Evolutionary conservation across 2,113 vertebrate genomes (phyloP).

Genomic region (Pantherophis guttatus): DNA sequence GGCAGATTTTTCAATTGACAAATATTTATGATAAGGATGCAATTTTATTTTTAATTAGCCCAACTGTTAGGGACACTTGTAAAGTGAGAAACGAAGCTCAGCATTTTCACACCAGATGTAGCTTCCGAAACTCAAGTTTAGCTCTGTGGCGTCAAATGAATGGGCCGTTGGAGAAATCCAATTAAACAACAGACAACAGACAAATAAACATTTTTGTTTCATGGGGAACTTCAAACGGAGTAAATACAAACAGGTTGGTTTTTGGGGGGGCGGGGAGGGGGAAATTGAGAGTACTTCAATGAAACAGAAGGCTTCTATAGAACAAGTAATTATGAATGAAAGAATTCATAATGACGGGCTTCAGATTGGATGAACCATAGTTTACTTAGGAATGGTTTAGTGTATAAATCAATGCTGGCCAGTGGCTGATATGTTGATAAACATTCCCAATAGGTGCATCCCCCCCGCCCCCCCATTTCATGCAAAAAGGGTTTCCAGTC

Average conservation of each 20-base stretch:
- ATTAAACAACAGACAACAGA: slow-evolving; percentile 7
- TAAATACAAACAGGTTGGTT: slow-evolving; percentile 11
- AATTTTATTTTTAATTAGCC: slow-evolving; percentile 77
- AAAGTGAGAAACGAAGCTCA: slow-evolving; percentile 71
- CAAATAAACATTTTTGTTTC: slow-evolving; percentile 18
- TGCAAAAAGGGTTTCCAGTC: background rate
- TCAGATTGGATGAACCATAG: background rate
- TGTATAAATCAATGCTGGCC: background rate
- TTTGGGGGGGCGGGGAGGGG: background rate
- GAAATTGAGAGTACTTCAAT: background rate
- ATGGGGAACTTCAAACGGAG: slow-evolving; percentile 18
- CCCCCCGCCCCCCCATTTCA: background rate
- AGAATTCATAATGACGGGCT: background rate
- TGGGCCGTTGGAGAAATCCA: slow-evolving; percentile 33
- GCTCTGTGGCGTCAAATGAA: slow-evolving; percentile 52
- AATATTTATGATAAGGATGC: slow-evolving; percentile 75
- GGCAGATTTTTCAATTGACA: slow-evolving; percentile 70
- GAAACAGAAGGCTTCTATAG: background rate
- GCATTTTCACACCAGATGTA: slow-evolving; percentile 67
- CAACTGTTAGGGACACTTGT: slow-evolving; percentile 77
- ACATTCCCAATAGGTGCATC: background rate
- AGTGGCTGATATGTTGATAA: background rate
- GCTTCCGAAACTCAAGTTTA: slow-evolving; percentile 58
- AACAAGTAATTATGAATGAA: background rate
- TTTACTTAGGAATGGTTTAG: background rate